These are phyloP conservation scores for Amyelois transitella DNA, from an alignment of 1,140 invertebrate species.

Conservation along the genomic window DNA sequence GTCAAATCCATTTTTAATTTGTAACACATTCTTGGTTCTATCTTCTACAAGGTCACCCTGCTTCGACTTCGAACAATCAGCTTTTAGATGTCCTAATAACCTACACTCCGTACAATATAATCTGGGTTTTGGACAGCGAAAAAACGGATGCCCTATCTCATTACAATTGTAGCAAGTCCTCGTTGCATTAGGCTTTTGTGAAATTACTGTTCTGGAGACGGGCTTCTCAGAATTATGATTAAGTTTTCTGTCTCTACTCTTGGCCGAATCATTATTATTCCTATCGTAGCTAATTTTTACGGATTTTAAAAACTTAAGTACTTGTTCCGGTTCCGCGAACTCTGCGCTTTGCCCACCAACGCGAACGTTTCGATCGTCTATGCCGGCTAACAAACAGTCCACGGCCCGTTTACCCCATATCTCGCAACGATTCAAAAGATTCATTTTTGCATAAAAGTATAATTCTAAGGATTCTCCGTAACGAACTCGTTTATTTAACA, in stretches of 20 bases:
- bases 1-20: neutral
- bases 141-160: constrained; percentile 8
- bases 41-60: neutral
- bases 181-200: neutral
- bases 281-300: no score
- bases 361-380: neutral
- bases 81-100: neutral
- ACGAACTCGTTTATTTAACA: constrained; percentile 1
- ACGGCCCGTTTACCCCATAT: neutral
- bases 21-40: neutral
- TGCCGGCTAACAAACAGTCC: neutral
- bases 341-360: neutral
- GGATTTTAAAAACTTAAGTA: neutral
- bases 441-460: neutral
- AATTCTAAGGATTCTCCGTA: constrained; percentile 2
- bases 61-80: constrained; percentile 3
- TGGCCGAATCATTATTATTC: no score
- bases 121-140: constrained; percentile 7
- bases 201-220: neutral
- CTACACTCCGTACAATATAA: constrained; percentile 5
- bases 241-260: neutral
- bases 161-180: constrained; percentile 10
- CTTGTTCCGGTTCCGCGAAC: neutral
- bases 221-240: neutral
- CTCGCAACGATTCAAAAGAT: neutral